Evolutionary conservation across 1,140 invertebrate species (phyloP).

Genomic region (Ruditapes philippinarum): DNA sequence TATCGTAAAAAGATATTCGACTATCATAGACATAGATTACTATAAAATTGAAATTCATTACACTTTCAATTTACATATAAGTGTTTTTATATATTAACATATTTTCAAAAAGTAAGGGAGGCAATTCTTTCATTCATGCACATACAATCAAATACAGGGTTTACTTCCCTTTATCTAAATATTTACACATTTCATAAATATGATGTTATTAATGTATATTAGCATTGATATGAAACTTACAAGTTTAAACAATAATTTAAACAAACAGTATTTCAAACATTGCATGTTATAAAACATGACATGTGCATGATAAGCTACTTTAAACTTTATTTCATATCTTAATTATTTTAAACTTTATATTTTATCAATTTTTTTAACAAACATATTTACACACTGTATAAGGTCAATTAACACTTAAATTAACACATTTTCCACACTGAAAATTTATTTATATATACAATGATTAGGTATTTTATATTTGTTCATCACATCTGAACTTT

Average conservation of each 20-base stretch:
- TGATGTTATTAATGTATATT: neutral
- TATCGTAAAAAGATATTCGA: neutral
- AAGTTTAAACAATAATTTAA: too few relatives aligned
- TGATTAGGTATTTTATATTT: neutral
- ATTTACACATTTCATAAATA: neutral
- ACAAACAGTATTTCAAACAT: too few relatives aligned
- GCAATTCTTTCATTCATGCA: neutral
- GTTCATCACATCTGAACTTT: neutral
- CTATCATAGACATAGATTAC: too few relatives aligned
- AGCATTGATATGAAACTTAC: too few relatives aligned
- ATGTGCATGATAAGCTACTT: too few relatives aligned
- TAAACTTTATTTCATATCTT: too few relatives aligned
- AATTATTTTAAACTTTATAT: too few relatives aligned
- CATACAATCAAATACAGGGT: neutral
- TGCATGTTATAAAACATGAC: too few relatives aligned
- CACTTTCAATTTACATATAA: too few relatives aligned
- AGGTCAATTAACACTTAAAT: neutral
- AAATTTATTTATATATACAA: neutral
- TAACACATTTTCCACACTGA: neutral
- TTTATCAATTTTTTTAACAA: neutral
- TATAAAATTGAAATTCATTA: too few relatives aligned
- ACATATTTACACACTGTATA: neutral
- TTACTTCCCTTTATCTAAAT: neutral
- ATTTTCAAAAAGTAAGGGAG: neutral
- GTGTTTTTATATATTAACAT: neutral